Percentiles rank a stretch among this genome's conserved stretches.
Conservation (phyloP, 2,797 vertebrate species). For the Catharus ustulatus region DNA sequence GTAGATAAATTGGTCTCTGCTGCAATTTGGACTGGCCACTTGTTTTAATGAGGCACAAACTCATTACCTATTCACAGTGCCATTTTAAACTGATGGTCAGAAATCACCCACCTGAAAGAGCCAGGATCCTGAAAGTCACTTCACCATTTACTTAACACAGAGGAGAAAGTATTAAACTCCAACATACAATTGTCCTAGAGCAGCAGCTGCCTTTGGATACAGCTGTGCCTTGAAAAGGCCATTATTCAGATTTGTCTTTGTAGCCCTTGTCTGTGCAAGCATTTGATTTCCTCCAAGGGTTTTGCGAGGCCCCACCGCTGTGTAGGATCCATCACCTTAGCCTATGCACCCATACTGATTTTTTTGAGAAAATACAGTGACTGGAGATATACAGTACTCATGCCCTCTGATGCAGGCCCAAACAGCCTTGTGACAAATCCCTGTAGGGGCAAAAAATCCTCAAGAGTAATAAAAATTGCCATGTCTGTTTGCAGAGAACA, state of each 20-base stretch:
- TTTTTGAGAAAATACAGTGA: not conserved
- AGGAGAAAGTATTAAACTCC: not conserved
- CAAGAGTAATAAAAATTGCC: not conserved
- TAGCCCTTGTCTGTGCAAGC: not conserved
- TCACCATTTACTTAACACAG: not conserved
- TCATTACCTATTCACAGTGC: not conserved
- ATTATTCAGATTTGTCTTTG: not conserved
- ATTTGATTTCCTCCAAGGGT: not conserved
- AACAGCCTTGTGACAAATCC: not conserved
- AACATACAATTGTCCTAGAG: not conserved
- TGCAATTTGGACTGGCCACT: not conserved
- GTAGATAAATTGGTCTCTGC: not conserved
- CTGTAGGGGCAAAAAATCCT: not conserved
- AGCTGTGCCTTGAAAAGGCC: not conserved
- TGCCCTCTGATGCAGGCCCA: not conserved
- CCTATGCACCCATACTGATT: not conserved
- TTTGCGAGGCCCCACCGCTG: not conserved
- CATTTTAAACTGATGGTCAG: conserved; percentile 1
- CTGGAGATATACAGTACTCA: not conserved
- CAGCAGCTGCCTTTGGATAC: not conserved
- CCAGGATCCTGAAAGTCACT: not conserved
- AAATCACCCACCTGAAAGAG: not conserved
- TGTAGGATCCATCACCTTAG: not conserved
- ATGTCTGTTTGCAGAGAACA: not conserved
- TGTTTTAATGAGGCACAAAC: not conserved